Evolutionary conservation across 2,797 vertebrate genomes (phyloP).

Genomic region (Neomorphus geoffroyi): DNA sequence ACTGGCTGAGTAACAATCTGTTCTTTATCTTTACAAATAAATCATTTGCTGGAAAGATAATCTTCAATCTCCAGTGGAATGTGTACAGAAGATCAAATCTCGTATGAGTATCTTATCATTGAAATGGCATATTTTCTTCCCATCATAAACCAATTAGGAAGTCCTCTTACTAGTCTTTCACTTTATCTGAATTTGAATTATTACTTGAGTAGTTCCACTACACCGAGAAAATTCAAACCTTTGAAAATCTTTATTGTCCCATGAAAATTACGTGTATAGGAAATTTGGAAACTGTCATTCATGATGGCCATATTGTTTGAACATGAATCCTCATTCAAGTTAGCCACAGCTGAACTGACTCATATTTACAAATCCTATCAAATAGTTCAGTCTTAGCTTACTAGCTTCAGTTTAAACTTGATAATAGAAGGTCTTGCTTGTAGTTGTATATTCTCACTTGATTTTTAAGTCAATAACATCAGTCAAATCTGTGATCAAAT

Average conservation of each 20-base stretch:
- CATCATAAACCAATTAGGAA: background rate
- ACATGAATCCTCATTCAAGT: background rate
- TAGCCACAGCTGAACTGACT: background rate
- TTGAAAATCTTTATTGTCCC: background rate
- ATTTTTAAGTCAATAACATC: background rate
- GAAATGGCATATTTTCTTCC: background rate
- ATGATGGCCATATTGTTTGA: background rate
- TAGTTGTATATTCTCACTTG: background rate
- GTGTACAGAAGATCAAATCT: slow-evolving; percentile 16
- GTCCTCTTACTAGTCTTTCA: background rate
- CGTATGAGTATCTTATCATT: background rate
- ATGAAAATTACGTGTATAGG: background rate
- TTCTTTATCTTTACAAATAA: slow-evolving; percentile 30
- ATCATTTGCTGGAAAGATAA: slow-evolving; percentile 8
- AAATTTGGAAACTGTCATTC: background rate
- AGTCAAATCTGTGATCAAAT: background rate
- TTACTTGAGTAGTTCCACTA: background rate
- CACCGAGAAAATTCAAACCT: background rate
- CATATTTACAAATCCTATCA: background rate
- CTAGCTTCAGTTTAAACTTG: background rate
- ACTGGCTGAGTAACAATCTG: background rate
- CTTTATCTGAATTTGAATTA: background rate
- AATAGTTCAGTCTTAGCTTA: background rate
- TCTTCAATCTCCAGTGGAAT: background rate
- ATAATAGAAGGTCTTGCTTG: background rate